phyloP scores from a whole-genome alignment of 2,797 vertebrate genomes.

The Anguilla obscura region DNA sequence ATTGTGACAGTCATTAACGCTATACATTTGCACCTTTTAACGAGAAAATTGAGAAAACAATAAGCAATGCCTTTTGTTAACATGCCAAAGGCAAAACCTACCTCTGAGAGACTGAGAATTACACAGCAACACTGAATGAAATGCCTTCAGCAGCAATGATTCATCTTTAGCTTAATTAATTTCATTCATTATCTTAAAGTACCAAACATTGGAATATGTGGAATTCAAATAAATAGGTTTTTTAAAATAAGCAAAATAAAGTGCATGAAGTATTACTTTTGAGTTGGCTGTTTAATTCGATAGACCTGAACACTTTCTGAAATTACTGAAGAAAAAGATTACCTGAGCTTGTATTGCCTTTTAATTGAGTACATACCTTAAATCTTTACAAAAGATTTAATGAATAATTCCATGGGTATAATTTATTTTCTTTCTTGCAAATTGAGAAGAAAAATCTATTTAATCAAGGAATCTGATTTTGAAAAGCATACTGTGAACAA shows the following conservation, averaged over 20 bases:
- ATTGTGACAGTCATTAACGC: too few relatives aligned
- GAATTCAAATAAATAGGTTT: conserved; percentile 12
- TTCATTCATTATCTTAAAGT: neutral
- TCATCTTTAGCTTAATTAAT: conserved; percentile 21
- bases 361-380: neutral
- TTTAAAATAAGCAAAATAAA: conserved; percentile 20
- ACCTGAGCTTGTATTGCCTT: neutral
- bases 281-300: neutral
- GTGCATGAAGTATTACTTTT: neutral
- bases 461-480: neutral
- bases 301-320: neutral
- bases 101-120: conserved; percentile 57
- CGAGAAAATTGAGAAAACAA: neutral
- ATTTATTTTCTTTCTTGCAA: neutral
- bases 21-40: too few relatives aligned
- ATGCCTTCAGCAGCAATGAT: conserved; percentile 63
- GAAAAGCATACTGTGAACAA: conserved; percentile 10
- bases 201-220: conserved; percentile 43
- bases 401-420: neutral
- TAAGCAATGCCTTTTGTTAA: neutral
- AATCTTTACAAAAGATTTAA: neutral
- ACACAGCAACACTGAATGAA: conserved; percentile 63
- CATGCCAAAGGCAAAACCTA: conserved; percentile 20
- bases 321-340: neutral
- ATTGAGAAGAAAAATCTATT: neutral